These are phyloP conservation scores for Rhynchophorus ferrugineus DNA, from an alignment of 1,140 invertebrate genomes.

Conservation along the genomic window DNA sequence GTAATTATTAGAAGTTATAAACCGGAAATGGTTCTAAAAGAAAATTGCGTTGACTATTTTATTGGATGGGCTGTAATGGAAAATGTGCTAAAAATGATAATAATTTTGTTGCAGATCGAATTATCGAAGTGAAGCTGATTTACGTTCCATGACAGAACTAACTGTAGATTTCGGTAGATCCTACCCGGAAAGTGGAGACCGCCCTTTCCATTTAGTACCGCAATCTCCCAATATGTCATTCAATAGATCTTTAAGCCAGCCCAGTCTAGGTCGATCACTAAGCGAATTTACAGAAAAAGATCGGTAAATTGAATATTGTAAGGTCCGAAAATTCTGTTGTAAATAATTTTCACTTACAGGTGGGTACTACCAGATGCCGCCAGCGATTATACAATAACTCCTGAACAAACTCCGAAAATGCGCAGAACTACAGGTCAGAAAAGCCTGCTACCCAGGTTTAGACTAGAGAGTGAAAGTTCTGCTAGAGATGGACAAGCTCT, in stretches of 20 bases:
- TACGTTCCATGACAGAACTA: slow-evolving; percentile 81
- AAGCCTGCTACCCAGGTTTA: slow-evolving; percentile 14
- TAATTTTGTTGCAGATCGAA: slow-evolving; percentile 47
- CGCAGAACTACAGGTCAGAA: slow-evolving; percentile 34
- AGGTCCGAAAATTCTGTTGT: neutral
- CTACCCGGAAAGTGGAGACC: slow-evolving; percentile 55
- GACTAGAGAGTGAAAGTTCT: slow-evolving; percentile 14
- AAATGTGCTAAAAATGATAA: no score
- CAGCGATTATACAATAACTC: slow-evolving; percentile 39
- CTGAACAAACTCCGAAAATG: slow-evolving; percentile 36
- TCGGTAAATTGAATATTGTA: slow-evolving; percentile 10
- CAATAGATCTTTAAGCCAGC: slow-evolving; percentile 68
- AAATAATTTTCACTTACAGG: slow-evolving; percentile 48
- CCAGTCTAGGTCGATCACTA: slow-evolving; percentile 69
- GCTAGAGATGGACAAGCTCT: slow-evolving; percentile 7
- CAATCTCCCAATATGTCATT: slow-evolving; percentile 40
- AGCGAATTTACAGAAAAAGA: slow-evolving; percentile 70
- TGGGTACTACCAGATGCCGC: slow-evolving; percentile 48
- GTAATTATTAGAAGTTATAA: no score
- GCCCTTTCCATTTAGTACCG: slow-evolving; percentile 43
- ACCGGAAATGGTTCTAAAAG: no score
- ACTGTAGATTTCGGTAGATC: slow-evolving; percentile 71
- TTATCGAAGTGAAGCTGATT: slow-evolving; percentile 51
- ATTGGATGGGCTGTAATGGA: no score
- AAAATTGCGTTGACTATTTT: no score